Percentiles rank a stretch among this genome's conserved stretches.
phyloP scores from a whole-genome alignment of 2,797 vertebrate species.

The Sebastolobus alascanus region DNA sequence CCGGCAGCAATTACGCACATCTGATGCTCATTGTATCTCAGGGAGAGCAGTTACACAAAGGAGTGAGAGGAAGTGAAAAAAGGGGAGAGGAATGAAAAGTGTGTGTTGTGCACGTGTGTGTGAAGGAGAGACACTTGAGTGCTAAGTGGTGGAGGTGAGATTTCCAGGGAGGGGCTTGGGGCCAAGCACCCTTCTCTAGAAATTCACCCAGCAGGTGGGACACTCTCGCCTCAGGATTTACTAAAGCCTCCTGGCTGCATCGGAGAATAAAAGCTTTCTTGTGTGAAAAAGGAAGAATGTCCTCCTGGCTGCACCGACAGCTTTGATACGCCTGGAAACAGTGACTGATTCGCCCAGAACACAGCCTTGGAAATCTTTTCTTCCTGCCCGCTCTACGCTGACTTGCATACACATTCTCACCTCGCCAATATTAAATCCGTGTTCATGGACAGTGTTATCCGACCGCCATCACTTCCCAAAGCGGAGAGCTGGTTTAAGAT shows the following conservation, averaged over 20 bases:
- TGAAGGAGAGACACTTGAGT: constrained; percentile 36
- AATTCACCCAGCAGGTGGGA: constrained; percentile 53
- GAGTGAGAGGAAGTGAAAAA: constrained; percentile 40
- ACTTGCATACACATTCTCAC: constrained; percentile 14
- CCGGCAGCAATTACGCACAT: constrained; percentile 68
- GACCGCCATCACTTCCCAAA: constrained; percentile 35
- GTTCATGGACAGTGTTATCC: constrained; percentile 35
- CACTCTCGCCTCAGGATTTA: constrained; percentile 39
- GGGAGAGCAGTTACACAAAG: constrained; percentile 46
- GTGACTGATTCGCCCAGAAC: constrained; percentile 33
- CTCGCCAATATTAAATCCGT: constrained; percentile 14
- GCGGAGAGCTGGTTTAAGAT: constrained; percentile 42
- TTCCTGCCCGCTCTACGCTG: not conserved
- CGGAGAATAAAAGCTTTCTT: constrained; percentile 35
- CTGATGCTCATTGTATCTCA: constrained; percentile 74
- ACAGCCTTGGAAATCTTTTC: constrained; percentile 39
- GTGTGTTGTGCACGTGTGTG: constrained; percentile 26
- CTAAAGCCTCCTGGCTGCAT: constrained; percentile 40
- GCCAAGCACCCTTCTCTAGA: constrained; percentile 34
- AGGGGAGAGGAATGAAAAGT: constrained; percentile 47
- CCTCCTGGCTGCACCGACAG: constrained; percentile 37
- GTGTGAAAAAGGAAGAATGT: constrained; percentile 50
- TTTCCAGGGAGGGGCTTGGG: constrained; percentile 38
- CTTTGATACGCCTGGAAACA: constrained; percentile 54
- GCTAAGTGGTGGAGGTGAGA: constrained; percentile 56